These are phyloP conservation scores for Chionomys nivalis DNA, from an alignment of 2,113 vertebrate species.

Conservation along the genomic window DNA sequence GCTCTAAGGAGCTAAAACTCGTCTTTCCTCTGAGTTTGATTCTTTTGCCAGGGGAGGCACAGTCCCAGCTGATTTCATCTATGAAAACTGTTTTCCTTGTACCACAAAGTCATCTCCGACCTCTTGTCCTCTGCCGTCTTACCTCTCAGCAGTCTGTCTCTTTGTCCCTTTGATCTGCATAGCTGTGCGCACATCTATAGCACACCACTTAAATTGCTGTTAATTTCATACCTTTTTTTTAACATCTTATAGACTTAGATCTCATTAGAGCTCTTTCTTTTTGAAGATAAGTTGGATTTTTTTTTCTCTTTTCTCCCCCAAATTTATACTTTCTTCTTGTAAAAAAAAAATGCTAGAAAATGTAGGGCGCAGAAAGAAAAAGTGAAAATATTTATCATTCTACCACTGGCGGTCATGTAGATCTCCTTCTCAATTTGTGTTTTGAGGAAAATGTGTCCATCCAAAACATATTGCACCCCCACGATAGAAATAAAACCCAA, in stretches of 20 bases:
- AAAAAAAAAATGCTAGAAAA: conserved; percentile 29
- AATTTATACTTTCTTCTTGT: conserved; percentile 61
- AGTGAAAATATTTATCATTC: not conserved
- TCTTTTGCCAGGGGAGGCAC: not conserved
- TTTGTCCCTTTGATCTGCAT: conserved; percentile 54
- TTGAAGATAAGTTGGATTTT: conserved; percentile 56
- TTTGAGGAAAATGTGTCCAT: conserved; percentile 1
- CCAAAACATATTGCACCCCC: not conserved
- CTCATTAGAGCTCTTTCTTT: conserved; percentile 14
- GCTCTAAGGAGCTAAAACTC: not conserved
- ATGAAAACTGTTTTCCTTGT: not conserved
- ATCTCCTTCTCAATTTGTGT: not conserved
- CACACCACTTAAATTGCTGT: conserved; percentile 58
- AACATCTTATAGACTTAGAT: not conserved
- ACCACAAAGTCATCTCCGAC: not conserved
- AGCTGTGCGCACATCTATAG: not conserved
- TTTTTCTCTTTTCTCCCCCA: not conserved
- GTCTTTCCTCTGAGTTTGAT: not conserved
- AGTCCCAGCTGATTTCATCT: not conserved
- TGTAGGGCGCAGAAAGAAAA: conserved; percentile 29
- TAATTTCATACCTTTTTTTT: conserved; percentile 51
- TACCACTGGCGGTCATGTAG: not conserved
- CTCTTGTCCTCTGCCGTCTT: not conserved
- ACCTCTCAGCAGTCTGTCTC: not conserved
- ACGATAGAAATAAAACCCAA: not conserved